Percentiles rank a stretch among this genome's conserved stretches.
phyloP scores from a whole-genome alignment of 2,113 vertebrate species.

The Isichthys henryi region DNA sequence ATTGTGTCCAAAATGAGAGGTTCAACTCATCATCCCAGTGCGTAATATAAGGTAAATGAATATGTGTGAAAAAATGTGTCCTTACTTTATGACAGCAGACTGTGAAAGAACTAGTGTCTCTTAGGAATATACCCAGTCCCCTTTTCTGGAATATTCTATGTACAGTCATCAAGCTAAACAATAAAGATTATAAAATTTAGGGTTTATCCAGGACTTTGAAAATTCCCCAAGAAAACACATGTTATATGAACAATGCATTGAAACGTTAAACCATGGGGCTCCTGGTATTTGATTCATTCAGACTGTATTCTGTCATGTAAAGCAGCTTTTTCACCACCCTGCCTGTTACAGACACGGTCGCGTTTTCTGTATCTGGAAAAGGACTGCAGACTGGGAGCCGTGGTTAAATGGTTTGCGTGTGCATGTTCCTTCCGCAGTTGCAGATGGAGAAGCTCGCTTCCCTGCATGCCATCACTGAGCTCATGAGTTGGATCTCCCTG shows the following conservation, averaged over 20 bases:
- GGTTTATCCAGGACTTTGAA: neutral
- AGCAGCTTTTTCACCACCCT: neutral
- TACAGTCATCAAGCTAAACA: neutral
- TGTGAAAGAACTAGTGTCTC: neutral
- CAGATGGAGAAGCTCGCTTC: slow-evolving; percentile 96
- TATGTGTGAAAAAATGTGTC: neutral
- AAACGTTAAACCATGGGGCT: neutral
- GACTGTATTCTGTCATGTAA: neutral
- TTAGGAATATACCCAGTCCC: neutral
- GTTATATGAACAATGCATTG: neutral
- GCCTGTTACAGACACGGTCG: neutral
- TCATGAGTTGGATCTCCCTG: slow-evolving; percentile 88
- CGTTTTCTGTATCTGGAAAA: no score
- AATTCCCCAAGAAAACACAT: neutral
- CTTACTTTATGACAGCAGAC: neutral
- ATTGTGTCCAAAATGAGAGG: neutral
- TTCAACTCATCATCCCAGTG: neutral
- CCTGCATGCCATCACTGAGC: slow-evolving; percentile 83
- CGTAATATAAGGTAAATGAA: neutral
- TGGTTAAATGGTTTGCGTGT: neutral
- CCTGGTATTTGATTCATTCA: neutral
- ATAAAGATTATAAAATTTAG: neutral
- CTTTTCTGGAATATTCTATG: neutral
- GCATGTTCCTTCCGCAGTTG: slow-evolving; percentile 59
- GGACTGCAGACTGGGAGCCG: neutral